Evolutionary conservation across 2,797 vertebrate species (phyloP).

Genomic region (Pterois miles): DNA sequence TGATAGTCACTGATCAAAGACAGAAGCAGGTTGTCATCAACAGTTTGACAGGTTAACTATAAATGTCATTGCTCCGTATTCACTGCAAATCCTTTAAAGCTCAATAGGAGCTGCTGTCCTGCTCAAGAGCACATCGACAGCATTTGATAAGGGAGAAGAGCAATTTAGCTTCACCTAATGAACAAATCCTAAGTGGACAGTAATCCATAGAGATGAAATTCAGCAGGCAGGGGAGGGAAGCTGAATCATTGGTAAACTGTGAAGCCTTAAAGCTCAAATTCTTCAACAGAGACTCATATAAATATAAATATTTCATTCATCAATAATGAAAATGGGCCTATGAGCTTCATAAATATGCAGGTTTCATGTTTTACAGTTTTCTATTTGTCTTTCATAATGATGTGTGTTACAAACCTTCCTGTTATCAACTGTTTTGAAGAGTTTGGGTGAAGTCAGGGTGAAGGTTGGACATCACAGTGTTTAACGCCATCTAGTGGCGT

Average conservation of each 20-base stretch:
- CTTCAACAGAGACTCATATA: background rate
- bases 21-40: too few species aligned
- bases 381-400: background rate
- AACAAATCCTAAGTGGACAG: background rate
- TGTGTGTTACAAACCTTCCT: background rate
- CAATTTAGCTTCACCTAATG: background rate
- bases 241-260: background rate
- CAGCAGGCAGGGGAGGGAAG: background rate
- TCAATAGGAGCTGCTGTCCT: too few species aligned
- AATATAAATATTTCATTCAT: accelerated
- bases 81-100: too few species aligned
- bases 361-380: background rate
- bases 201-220: background rate
- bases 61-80: too few species aligned
- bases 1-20: too few species aligned
- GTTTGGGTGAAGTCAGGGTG: background rate
- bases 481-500: slow-evolving; percentile 15
- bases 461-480: background rate
- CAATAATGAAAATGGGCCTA: background rate
- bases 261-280: background rate
- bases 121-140: too few species aligned
- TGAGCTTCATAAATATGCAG: background rate
- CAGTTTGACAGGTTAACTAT: accelerated
- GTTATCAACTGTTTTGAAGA: background rate
- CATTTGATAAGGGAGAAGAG: background rate